phyloP scores from a whole-genome alignment of 2,888 invertebrate species.

The Rhingia rostrata region DNA sequence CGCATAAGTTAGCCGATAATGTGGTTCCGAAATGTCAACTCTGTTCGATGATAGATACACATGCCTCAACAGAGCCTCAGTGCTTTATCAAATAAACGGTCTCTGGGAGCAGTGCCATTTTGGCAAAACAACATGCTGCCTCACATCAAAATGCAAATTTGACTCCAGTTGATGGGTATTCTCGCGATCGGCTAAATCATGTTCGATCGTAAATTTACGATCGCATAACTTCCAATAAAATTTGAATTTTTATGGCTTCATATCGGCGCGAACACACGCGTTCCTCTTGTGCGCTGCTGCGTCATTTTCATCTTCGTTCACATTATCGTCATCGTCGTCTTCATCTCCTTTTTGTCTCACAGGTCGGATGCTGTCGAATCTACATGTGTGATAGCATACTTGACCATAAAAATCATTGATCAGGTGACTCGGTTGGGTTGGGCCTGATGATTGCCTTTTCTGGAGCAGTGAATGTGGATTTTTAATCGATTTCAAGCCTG shows the following conservation, averaged over 20 bases:
- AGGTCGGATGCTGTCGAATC: slow-evolving; percentile 5
- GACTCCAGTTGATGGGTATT: slow-evolving; percentile 38
- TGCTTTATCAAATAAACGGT: slow-evolving; percentile 49
- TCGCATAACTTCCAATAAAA: slow-evolving; percentile 73
- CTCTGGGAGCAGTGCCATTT: slow-evolving; percentile 38
- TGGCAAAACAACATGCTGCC: slow-evolving; percentile 41
- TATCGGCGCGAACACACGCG: slow-evolving; percentile 58
- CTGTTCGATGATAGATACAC: slow-evolving; percentile 5
- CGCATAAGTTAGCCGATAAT: slow-evolving; percentile 55
- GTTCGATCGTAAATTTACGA: slow-evolving; percentile 70
- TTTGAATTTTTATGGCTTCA: slow-evolving; percentile 73
- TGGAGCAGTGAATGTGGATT: slow-evolving; percentile 33
- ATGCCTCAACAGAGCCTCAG: slow-evolving; percentile 2
- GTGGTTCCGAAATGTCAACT: slow-evolving; percentile 55
- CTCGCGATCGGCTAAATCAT: slow-evolving; percentile 68
- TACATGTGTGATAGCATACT: slow-evolving; percentile 26
- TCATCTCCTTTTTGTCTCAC: neutral
- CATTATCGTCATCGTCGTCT: neutral
- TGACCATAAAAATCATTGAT: slow-evolving; percentile 65
- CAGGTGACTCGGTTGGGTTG: slow-evolving; percentile 47
- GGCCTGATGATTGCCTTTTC: slow-evolving; percentile 34
- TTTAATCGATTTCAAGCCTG: slow-evolving; percentile 61
- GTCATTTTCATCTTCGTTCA: neutral
- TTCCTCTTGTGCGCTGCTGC: slow-evolving; percentile 4
- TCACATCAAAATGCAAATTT: slow-evolving; percentile 71